phyloP scores from a whole-genome alignment of 2,113 vertebrate genomes.

The Dipodomys ordii region DNA sequence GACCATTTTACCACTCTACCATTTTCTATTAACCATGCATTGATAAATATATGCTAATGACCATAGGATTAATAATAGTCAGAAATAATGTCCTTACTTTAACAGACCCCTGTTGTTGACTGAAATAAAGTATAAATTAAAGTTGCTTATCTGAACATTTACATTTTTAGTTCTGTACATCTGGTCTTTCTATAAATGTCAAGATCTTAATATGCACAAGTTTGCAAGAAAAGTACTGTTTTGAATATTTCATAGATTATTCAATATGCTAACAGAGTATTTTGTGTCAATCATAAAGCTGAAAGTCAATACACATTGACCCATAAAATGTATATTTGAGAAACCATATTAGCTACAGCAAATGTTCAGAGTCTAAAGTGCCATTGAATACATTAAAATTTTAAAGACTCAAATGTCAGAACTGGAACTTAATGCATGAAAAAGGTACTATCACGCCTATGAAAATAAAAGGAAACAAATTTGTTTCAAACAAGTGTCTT shows the following conservation, averaged over 20 bases:
- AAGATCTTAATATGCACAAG: not conserved
- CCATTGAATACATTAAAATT: not conserved
- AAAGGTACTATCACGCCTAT: slow-evolving; percentile 41
- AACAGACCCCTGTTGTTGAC: too few species aligned
- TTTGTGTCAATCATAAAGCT: not conserved
- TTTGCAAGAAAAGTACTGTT: not conserved
- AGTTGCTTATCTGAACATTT: not conserved
- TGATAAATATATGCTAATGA: too few species aligned
- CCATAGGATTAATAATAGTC: too few species aligned
- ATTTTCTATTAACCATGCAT: too few species aligned
- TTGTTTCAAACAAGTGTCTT: slow-evolving; percentile 15
- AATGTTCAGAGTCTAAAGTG: not conserved
- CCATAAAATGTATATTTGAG: not conserved
- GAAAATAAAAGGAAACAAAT: slow-evolving; percentile 50
- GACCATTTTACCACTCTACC: too few species aligned
- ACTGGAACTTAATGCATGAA: not conserved
- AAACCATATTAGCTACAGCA: slow-evolving; percentile 55
- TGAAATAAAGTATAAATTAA: too few species aligned
- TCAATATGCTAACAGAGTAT: not conserved
- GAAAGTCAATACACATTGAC: slow-evolving; percentile 31
- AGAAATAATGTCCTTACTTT: too few species aligned
- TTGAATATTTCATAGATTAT: slow-evolving; percentile 50
- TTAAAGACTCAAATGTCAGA: slow-evolving; percentile 35
- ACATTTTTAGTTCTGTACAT: not conserved
- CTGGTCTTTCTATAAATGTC: not conserved